Evolutionary conservation across 2,888 invertebrate species (phyloP), one percentile per base, ranked within the genome.

Genomic region (Dynastes maya): DNA sequence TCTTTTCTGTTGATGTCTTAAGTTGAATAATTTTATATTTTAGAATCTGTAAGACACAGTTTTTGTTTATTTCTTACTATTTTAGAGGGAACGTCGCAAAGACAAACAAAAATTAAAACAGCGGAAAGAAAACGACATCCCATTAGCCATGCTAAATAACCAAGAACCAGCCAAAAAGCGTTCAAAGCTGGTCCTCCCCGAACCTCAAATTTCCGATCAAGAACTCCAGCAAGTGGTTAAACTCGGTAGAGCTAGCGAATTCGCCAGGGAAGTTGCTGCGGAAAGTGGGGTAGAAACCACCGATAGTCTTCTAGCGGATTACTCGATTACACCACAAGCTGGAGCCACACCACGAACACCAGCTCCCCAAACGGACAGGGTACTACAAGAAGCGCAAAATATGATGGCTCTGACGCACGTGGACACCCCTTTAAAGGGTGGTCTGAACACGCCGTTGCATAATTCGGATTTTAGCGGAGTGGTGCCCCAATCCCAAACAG

Each of bases 321-420:
- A 98, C 89, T 95, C 95, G 6, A 93, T 96, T 71, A 92, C 95
- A 4, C 94, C 94, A 1, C 91, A 92, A 82, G 92, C 93, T 72
- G 90, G 93, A 11, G 93, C 93, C 40, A 94, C 94, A 27, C 97
- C 98, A 1, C 92, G 98, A 79, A 98, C 98, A 0, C 97, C 98
- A 1, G 94, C 95, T 1, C 94, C 93, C 2, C 93, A 94, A 77
- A 95, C 95, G 11, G 97, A 98, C 89, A 92, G 93, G 83, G 93
- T 95, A 81, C 91, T 96, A 80, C 94, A 98, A 93, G 99, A 99
- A 89, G 99, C 99, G 0, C 98, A 99, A 89, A 99, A 99, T 87
- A 96, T 99, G 86, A 98, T 99, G 96, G 98, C 99, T 0, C 90
- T 99, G 27, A 97, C 97, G 0, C 98, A 99, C 88, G 98, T 98